Base-by-base conservation (phyloP, 2,797 vertebrate species). In the Poecilia wingei region DNA sequence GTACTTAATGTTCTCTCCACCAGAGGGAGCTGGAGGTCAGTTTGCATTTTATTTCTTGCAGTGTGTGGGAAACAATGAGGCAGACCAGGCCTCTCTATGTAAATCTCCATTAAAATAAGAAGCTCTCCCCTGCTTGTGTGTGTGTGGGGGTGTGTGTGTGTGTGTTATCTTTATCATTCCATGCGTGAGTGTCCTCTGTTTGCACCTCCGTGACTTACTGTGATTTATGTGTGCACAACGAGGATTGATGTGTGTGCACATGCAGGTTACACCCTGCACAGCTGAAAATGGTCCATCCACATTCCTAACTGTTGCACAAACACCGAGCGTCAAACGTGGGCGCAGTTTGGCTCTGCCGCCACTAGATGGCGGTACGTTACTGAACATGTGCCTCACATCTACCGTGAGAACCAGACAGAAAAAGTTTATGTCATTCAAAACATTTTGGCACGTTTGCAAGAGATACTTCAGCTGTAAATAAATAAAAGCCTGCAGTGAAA, bases 321-420 rank as follows among this genome's bases (percentile, higher is more conserved):
- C 14, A 20, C 12, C 39, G 25, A 45, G 68, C 41, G 3, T 45
- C 68, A 22, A 66, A 20, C 45, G 0, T 0, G 2, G 1, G 25
- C 28, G 86, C 3, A 41, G 80, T 66, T 61, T 6, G 9, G 0
- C 46, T 2, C 1, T 33, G 8, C 22, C 6, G 66, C 88, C 93
- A 81, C 88, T 90, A 94, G 95, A 81, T 92, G 89, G 85, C 81
- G 85, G 77, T 33, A 82, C 47, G 75, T 69, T 77, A 91, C 76
- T 41, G n/a, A n/a, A 8, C 31, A 9, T 22, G 61, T 22, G 61
- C 18, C 10, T 43, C 66, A 28, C 41, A 14, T 7, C 8, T n/a
- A 14, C 68, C 25, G 13, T 28, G 41, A 70, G 68, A 70, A 28
- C 25, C 68, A 70, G 6, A 57, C 53, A 57, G 13, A 41, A 74